Base-by-base conservation (phyloP, 2,113 vertebrate species). In the Mus pahari region DNA sequence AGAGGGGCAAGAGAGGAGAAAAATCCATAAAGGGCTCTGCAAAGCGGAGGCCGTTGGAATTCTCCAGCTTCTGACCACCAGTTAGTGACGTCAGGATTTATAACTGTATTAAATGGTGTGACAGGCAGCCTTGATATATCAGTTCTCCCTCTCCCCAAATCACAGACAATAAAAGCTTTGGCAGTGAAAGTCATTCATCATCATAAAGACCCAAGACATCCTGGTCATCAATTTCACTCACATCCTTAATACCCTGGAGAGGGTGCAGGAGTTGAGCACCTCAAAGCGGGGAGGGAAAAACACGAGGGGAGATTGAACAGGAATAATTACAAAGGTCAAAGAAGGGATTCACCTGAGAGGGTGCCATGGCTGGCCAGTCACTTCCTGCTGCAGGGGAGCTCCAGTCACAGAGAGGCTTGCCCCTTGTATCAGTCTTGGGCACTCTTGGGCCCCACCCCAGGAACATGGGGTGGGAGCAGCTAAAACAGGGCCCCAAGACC, bases 31-130 rank as follows among this genome's bases (percentile, higher is more conserved):
- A 98, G 1, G 1, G 64, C 96, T 92, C 88, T 7, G 97, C 90
- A 92, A 97, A 98, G 95, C 74, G 55, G 86, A 64, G 68, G 95
- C 95, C 60, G 31, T 86, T 92, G 94, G 84, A 97, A 92, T 89
- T 97, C 96, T 96, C 91, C 0, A 0, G 97, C 96, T 84, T 62
- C 90, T 68, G 98, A n/a, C 97, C 95, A 97, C 98, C 97, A 97
- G 12, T 98, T 97, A 98, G 97, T 97, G 98, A 98, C 98, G 95
- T 98, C 98, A 98, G 98, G 98, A 99, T 99, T 99, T 99, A 99
- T 99, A 99, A 99, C 99, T 99, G 99, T 99, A 99, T 99, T 99
- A 99, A 99, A 99, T 97, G 98, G 99, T 98, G 98, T 99, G 99
- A 99, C 99, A 99, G 98, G 98, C 98, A 98, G 99, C 98, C 99